A percentile compares a stretch with the other conserved stretches of the same genome.
phyloP scores from a whole-genome alignment of 2,888 invertebrate species.

The Nephrotoma guestfalica region DNA sequence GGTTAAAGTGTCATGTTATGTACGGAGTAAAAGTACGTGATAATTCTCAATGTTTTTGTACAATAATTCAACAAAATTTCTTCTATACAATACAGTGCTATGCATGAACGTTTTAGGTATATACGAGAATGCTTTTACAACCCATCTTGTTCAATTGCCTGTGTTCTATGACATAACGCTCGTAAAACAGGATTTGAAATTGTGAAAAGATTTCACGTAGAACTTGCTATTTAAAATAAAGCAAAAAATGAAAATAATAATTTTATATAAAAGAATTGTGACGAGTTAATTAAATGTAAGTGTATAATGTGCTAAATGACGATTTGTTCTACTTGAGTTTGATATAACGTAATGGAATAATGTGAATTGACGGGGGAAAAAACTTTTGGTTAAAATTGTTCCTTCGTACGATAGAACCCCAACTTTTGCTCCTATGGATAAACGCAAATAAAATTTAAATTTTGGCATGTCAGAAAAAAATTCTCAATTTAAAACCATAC shows the following conservation, averaged over 20 bases:
- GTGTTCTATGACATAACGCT: neutral
- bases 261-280: neutral
- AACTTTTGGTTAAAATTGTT: too few relatives aligned
- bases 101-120: neutral
- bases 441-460: too few relatives aligned
- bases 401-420: too few relatives aligned
- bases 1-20: neutral
- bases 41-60: neutral
- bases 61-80: neutral
- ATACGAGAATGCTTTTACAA: neutral
- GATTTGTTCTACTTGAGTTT: neutral
- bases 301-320: neutral
- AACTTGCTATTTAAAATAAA: neutral
- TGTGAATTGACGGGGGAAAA: too few relatives aligned
- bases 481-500: too few relatives aligned
- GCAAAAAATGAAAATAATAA: neutral
- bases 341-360: neutral
- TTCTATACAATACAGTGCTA: neutral
- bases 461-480: too few relatives aligned
- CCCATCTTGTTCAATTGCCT: neutral
- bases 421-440: too few relatives aligned
- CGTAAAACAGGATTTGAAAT: neutral
- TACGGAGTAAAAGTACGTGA: neutral
- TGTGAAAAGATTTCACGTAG: neutral
- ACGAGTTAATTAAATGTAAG: neutral